Base-by-base conservation (phyloP, 2,797 vertebrate genomes). In the Crossoptilon crossoptilon region DNA sequence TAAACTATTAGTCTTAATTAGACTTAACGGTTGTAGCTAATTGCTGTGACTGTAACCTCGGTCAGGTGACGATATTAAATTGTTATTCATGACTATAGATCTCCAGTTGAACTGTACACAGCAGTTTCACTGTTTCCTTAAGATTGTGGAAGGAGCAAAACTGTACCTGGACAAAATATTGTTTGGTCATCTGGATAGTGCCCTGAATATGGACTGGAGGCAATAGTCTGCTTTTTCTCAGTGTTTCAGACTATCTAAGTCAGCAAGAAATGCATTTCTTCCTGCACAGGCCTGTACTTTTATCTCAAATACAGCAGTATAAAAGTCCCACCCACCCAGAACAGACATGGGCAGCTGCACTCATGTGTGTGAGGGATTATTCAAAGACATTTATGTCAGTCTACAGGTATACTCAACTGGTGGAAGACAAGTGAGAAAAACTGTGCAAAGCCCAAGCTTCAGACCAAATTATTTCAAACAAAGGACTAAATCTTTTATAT, bases 1-100 rank as follows among this genome's bases (percentile, higher is more conserved):
- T 90, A 78, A 70, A 69, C 37, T 35, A 86, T 92, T 87, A 92
- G 33, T 80, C 35, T 95, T 94, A 90, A 94, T 95, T 95, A 94
- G 64, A 84, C 43, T 79, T 78, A 81, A 87, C 51, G 82, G 51
- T 48, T 60, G 44, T 39, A 90, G 43, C 59, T 90, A 94, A 97
- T 41, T 90, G 83, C 58, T 88, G 55, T 70, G 81, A 93, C 37
- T 68, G 49, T 67, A 90, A 89, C 90, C 74, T 90, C 46, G 37
- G 78, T 37, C 81, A 91, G 73, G 33, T 87, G 71, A 46, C 90
- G 43, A 88, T 76, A 79, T 51, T 67, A 72, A 75, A 55, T 60
- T 63, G 46, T 58, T 72, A 22, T 56, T 89, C 49, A 62, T 17
- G 19, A 75, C 33, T 19, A 66, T 19, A 70, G 46, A 67, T 62